Percentiles rank a stretch among this genome's conserved stretches.
These are phyloP conservation scores for Zapus hudsonius DNA, from an alignment of 2,113 vertebrate species.

Conservation along the genomic window DNA sequence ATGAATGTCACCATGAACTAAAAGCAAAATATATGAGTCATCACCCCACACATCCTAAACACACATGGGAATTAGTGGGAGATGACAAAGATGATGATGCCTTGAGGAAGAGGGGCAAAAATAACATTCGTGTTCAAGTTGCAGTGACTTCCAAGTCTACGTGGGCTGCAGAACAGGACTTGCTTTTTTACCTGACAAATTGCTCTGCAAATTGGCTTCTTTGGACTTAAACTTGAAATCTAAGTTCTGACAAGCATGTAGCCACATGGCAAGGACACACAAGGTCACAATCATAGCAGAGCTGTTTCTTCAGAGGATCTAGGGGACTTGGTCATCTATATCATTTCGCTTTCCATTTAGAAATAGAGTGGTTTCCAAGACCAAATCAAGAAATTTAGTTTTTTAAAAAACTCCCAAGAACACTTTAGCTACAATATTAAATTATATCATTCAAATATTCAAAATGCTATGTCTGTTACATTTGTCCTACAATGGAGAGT, in stretches of 20 bases:
- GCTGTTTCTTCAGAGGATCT: neutral
- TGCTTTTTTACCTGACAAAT: neutral
- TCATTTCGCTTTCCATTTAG: neutral
- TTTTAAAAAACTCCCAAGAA: too few relatives aligned
- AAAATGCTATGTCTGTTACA: neutral
- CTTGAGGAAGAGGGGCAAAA: neutral
- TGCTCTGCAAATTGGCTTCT: neutral
- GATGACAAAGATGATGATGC: neutral
- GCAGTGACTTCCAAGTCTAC: neutral
- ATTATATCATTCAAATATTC: neutral
- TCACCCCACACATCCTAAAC: neutral
- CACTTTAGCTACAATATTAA: neutral
- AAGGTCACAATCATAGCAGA: neutral
- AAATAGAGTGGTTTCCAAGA: neutral
- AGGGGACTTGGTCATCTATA: neutral
- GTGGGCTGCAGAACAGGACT: neutral
- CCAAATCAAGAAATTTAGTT: neutral
- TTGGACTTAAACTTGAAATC: neutral
- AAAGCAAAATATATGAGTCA: neutral
- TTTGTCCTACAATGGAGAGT: neutral
- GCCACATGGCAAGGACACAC: neutral
- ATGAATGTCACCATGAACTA: neutral
- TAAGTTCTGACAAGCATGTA: neutral
- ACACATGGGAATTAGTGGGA: neutral
- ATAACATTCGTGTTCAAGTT: neutral